Percentiles rank a stretch among this genome's conserved stretches.
These are phyloP conservation scores for Calvadosia cruxmelitensis DNA, from an alignment of 30 jellyfish, hydroid and myxozoan genomes.

Conservation along the genomic window DNA sequence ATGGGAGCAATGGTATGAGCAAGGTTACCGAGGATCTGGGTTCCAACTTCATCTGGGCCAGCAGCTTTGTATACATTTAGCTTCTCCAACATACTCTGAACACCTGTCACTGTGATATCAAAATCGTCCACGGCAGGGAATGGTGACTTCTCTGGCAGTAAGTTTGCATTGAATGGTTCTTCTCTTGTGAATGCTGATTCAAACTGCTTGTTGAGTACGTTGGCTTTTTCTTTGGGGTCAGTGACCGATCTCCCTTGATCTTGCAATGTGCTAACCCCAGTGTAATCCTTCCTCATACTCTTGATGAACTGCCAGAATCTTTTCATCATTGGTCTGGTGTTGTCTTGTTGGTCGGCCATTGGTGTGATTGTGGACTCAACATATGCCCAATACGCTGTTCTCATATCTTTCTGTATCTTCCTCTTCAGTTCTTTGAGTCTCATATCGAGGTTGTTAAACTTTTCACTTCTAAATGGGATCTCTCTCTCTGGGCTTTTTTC, in stretches of 20 bases:
- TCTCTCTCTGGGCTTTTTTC: no score
- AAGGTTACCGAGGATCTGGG: constrained; percentile 24
- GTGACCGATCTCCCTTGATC: constrained; percentile 19
- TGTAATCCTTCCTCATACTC: constrained; percentile 19
- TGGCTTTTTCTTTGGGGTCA: constrained; percentile 17
- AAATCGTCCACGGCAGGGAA: constrained; percentile 17
- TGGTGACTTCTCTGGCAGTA: constrained; percentile 13
- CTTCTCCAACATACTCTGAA: constrained; percentile 16
- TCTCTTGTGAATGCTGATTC: constrained; percentile 14
- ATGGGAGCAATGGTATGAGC: constrained; percentile 23
- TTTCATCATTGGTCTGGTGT: not conserved
- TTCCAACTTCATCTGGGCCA: constrained; percentile 32
- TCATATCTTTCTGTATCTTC: not conserved
- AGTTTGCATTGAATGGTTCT: constrained; percentile 8
- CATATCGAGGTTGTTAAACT: no score
- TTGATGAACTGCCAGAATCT: constrained; percentile 20
- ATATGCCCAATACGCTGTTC: not conserved
- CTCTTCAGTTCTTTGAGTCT: no score
- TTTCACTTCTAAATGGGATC: no score
- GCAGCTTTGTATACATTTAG: constrained; percentile 32
- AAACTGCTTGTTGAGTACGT: constrained; percentile 22
- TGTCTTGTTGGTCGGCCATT: not conserved
- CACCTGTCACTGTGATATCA: constrained; percentile 16
- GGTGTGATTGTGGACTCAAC: not conserved
- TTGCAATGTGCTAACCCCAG: constrained; percentile 9